Percentiles rank a stretch among this genome's conserved stretches.
Evolutionary conservation across 2,797 vertebrate species (phyloP).

Genomic region (Notoglanidium macrostoma): DNA sequence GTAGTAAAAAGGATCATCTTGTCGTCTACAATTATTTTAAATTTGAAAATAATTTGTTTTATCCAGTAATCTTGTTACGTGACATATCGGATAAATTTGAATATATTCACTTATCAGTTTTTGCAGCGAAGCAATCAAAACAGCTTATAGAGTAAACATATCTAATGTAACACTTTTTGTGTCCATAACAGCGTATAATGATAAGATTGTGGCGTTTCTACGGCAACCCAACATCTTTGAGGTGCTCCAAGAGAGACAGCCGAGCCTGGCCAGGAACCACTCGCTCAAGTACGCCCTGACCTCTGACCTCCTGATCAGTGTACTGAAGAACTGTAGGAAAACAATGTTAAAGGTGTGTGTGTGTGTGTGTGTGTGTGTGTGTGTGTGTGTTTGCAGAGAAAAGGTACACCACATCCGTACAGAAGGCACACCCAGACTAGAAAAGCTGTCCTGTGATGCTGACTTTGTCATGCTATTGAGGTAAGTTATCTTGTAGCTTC

Average conservation of each 20-base stretch:
- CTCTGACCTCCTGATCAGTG: not conserved
- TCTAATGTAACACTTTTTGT: not conserved
- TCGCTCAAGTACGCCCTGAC: conserved; percentile 55
- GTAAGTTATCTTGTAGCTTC: conserved; percentile 59
- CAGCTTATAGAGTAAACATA: not conserved
- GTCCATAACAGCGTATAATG: conserved; percentile 59
- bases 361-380: conserved; percentile 8
- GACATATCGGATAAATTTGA: not conserved
- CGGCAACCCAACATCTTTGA: conserved; percentile 65
- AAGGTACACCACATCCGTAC: conserved; percentile 90
- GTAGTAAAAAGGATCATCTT: no score
- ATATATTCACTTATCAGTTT: not conserved
- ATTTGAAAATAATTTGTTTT: no score
- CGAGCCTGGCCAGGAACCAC: conserved; percentile 58
- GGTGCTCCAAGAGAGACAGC: conserved; percentile 62
- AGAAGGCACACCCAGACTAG: conserved; percentile 84
- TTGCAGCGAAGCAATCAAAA: not conserved
- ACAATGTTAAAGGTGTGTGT: not conserved
- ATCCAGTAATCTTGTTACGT: not conserved
- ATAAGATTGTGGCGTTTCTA: conserved; percentile 64
- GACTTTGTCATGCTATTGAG: conserved; percentile 88
- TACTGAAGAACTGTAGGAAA: conserved; percentile 1
- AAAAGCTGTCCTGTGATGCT: conserved; percentile 87
- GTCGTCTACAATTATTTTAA: no score
- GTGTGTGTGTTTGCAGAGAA: conserved; percentile 73